Conservation (phyloP, 2,113 vertebrate genomes). For the Leucopternis melanops region DNA sequence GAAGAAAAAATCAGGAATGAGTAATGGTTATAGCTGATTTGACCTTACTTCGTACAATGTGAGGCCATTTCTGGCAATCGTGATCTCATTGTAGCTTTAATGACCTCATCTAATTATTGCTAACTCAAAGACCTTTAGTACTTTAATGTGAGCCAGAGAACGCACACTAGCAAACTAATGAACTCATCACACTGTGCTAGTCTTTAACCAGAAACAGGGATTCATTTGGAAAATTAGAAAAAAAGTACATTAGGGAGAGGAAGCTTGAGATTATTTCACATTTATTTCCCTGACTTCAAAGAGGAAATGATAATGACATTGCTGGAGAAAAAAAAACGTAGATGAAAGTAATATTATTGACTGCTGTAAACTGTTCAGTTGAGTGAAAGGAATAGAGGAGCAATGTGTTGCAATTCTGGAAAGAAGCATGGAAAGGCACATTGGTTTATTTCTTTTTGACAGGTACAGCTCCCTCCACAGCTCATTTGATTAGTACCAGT, state of each 20-base stretch:
- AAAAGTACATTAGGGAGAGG: constrained; percentile 52
- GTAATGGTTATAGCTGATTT: constrained; percentile 67
- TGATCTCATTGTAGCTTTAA: constrained; percentile 74
- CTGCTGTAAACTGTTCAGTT: neutral
- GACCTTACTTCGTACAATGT: constrained; percentile 64
- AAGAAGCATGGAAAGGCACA: too few relatives aligned
- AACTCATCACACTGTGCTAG: constrained; percentile 55
- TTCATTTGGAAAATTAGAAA: constrained; percentile 67
- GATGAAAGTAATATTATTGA: constrained; percentile 24
- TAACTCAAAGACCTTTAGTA: constrained; percentile 63
- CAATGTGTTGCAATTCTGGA: neutral
- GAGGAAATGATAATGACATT: constrained; percentile 47
- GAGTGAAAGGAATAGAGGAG: neutral
- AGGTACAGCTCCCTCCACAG: too few relatives aligned
- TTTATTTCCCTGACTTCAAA: constrained; percentile 59
- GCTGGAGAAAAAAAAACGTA: neutral
- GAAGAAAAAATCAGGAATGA: constrained; percentile 39
- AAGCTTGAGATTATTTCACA: constrained; percentile 54
- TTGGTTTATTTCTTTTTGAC: too few relatives aligned
- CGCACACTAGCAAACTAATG: constrained; percentile 62
- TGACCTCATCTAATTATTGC: constrained; percentile 75
- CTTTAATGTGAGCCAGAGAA: constrained; percentile 63
- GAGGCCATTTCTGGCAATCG: constrained; percentile 59
- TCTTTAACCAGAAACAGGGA: constrained; percentile 65
- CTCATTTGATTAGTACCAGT: too few relatives aligned